Evolutionary conservation across 2,888 invertebrate species (phyloP).

Genomic region (Eutolmus rufibarbis): DNA sequence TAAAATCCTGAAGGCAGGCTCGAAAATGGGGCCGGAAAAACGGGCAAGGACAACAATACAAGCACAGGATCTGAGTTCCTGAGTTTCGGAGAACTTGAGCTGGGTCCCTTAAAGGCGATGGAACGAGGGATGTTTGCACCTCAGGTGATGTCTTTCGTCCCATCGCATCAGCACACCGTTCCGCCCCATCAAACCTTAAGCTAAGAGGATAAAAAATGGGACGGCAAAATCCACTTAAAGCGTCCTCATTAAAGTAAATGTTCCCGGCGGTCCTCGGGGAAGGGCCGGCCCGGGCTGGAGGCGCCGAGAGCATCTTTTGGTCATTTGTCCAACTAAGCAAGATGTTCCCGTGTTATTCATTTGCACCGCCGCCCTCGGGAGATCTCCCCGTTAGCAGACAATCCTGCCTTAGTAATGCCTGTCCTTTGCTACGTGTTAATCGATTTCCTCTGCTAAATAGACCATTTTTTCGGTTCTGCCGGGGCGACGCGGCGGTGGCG

Average conservation of each 20-base stretch:
- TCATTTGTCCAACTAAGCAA: slow-evolving; percentile 38
- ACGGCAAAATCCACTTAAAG: slow-evolving; percentile 34
- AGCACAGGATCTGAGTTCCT: neutral
- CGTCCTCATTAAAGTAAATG: slow-evolving; percentile 33
- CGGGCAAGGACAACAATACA: neutral
- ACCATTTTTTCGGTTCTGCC: neutral
- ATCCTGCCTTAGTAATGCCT: slow-evolving; percentile 6
- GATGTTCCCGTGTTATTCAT: slow-evolving; percentile 27
- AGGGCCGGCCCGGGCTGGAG: neutral
- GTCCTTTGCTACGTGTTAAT: slow-evolving; percentile 37
- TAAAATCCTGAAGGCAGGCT: neutral
- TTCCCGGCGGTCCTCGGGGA: neutral
- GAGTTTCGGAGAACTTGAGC: too few relatives aligned
- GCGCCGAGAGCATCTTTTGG: slow-evolving; percentile 27
- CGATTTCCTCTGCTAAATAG: slow-evolving; percentile 38
- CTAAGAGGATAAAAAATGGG: slow-evolving; percentile 26
- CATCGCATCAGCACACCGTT: neutral
- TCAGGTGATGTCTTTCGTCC: neutral
- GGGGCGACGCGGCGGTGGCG: neutral
- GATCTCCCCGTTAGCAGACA: slow-evolving; percentile 12
- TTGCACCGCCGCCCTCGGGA: slow-evolving; percentile 31
- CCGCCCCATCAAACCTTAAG: neutral
- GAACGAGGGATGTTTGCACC: neutral
- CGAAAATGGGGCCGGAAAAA: neutral
- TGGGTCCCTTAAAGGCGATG: neutral